phyloP scores from a whole-genome alignment of 2,113 vertebrate genomes.

The Lagenorhynchus albirostris region DNA sequence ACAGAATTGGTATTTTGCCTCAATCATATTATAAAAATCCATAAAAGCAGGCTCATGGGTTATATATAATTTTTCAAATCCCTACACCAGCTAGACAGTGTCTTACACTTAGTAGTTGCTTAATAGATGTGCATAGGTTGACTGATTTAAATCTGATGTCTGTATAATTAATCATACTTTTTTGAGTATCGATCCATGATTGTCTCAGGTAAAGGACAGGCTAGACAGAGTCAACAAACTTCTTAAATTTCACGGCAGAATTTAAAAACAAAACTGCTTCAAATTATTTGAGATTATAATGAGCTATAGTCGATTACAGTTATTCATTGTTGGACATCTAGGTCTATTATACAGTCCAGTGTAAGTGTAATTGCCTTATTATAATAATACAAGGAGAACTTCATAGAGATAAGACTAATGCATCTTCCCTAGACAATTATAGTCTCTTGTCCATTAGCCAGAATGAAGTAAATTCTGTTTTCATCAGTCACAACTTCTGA shows the following conservation, averaged over 20 bases:
- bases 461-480: conserved; percentile 64
- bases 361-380: conserved; percentile 63
- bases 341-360: conserved; percentile 38
- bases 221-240: conserved; percentile 14
- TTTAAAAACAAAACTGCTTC: conserved; percentile 33
- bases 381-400: conserved; percentile 29
- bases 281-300: conserved; percentile 60
- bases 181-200: not conserved
- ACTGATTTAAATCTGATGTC: not conserved
- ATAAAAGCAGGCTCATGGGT: not conserved
- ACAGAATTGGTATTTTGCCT: not conserved
- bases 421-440: conserved; percentile 51
- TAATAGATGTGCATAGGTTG: not conserved
- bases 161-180: not conserved
- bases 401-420: conserved; percentile 62
- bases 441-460: conserved; percentile 19
- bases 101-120: not conserved
- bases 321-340: conserved; percentile 56
- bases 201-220: not conserved
- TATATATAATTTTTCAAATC: not conserved
- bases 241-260: conserved; percentile 21
- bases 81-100: not conserved
- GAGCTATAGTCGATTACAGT: conserved; percentile 36
- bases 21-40: not conserved
- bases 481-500: conserved; percentile 40